Percentiles rank a stretch among this genome's conserved stretches.
These are phyloP conservation scores for Polypedilum vanderplanki DNA, from an alignment of 1,140 invertebrate species.

Conservation along the genomic window DNA sequence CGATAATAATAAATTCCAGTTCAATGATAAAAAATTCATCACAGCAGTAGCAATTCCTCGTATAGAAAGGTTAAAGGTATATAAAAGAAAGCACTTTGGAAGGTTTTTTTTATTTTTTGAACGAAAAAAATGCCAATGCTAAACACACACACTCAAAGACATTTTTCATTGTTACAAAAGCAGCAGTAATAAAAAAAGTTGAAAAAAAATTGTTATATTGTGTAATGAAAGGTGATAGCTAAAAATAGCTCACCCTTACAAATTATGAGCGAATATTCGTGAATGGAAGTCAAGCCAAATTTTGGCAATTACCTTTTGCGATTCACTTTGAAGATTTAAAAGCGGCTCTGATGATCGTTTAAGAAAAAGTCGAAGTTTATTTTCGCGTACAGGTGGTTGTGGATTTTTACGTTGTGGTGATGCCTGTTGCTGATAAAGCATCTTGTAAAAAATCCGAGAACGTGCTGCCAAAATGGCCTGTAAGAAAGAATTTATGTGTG, in stretches of 20 bases:
- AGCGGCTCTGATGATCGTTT: conserved; percentile 87
- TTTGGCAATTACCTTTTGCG: conserved; percentile 62
- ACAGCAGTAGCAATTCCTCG: no score
- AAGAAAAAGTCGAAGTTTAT: conserved; percentile 79
- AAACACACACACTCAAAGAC: no score
- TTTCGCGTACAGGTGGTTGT: conserved; percentile 65
- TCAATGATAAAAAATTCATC: no score
- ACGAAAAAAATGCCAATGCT: no score
- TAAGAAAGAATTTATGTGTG: background rate
- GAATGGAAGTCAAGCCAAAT: background rate
- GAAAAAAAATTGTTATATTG: no score
- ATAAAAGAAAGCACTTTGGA: no score
- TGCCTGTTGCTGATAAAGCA: conserved; percentile 80
- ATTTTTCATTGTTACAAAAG: no score
- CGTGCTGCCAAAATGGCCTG: conserved; percentile 43
- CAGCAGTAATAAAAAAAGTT: no score
- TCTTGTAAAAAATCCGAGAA: conserved; percentile 79
- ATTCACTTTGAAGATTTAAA: conserved; percentile 82
- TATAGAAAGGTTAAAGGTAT: no score
- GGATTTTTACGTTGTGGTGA: conserved; percentile 58
- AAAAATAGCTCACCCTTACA: background rate
- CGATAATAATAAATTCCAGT: no score
- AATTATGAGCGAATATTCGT: no score
- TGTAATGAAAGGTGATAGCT: background rate
- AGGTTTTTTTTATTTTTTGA: no score